These are phyloP conservation scores for Brotula barbata DNA, from an alignment of 2,797 vertebrate species.

Conservation along the genomic window DNA sequence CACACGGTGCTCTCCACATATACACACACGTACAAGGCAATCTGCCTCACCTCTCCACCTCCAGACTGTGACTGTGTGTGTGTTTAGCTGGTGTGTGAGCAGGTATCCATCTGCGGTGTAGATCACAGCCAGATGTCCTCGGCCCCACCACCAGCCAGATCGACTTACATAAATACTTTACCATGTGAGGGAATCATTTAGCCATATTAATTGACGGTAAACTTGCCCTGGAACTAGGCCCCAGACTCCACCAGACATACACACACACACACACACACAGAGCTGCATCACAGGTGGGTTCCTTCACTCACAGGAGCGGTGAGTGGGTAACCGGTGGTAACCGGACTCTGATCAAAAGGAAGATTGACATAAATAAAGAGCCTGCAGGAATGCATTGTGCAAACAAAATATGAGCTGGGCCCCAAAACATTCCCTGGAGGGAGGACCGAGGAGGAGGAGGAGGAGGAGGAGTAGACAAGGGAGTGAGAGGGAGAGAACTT, in stretches of 20 bases:
- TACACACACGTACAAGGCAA: constrained; percentile 38
- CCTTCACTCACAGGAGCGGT: constrained; percentile 86
- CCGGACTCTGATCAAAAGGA: constrained; percentile 83
- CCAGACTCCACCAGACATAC: constrained; percentile 40
- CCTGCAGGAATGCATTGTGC: constrained; percentile 85
- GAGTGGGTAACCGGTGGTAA: constrained; percentile 78
- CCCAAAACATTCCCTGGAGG: constrained; percentile 80
- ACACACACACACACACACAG: constrained; percentile 28
- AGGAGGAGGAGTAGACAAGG: constrained; percentile 30
- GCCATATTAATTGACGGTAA: constrained; percentile 93
- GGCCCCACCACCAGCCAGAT: constrained; percentile 77
- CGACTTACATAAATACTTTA: constrained; percentile 90
- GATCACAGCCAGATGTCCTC: constrained; percentile 84
- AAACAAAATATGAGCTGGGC: constrained; percentile 84
- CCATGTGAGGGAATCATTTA: constrained; percentile 92
- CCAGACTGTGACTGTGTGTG: constrained; percentile 32
- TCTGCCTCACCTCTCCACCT: constrained; percentile 53
- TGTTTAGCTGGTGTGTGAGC: constrained; percentile 59
- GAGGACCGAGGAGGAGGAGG: constrained; percentile 53
- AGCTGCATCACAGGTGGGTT: constrained; percentile 89
- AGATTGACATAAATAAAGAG: constrained; percentile 87
- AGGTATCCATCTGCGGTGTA: constrained; percentile 85
- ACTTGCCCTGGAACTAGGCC: constrained; percentile 85
- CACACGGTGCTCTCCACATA: constrained; percentile 25
- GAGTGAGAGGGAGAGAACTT: constrained; percentile 38